Base-by-base conservation (phyloP, 2,888 invertebrate species). In the Acrobasis consociella region DNA sequence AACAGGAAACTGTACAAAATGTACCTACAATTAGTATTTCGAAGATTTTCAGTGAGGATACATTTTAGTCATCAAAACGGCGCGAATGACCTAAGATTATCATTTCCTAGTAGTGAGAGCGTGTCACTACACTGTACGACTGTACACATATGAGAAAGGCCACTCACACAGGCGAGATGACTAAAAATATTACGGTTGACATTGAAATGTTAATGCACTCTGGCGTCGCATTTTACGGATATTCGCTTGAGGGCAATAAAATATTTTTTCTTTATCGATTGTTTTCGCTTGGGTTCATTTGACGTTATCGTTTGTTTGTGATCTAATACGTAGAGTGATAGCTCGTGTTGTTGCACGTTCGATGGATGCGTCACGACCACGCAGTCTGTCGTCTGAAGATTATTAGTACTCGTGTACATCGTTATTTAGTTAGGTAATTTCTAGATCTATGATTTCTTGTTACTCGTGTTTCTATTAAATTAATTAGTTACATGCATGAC, bases 121-220 rank as follows among this genome's bases (percentile, higher is more conserved):
- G 71, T 70, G 69, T 69, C 75, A 71, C 75, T 71, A 64, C 67
- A 70, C 69, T 71, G 72, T 75, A 74, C 74, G 61, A 74, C 69
- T 72, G 72, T 71, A 74, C 73, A 71, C 72, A 74, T 72, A 70
- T 73, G 77, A 80, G 86, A 85, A 83, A 87, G 86, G 85, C 83
- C 85, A 84, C 85, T 77, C 89, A 85, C 87, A 86, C 86, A 77
- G 71, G 77, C 65, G 64, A 81, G 81, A 82, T 83, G 85, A 89
- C 91, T 91, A 92, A 91, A 91, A 91, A 91, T 91, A 90, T 90
- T 89, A 82, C 86, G 83, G 88, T 87, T 91, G 92, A 92, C 92
- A 92, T 92, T 92, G 92, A 91, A 89, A 89, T 89, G 91, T 91
- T 91, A 91, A 87, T 91, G 92, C 91, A 92, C 92, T 86, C 91